Base-by-base conservation (phyloP, 2,888 invertebrate species). In the Andricus quercusramuli region DNA sequence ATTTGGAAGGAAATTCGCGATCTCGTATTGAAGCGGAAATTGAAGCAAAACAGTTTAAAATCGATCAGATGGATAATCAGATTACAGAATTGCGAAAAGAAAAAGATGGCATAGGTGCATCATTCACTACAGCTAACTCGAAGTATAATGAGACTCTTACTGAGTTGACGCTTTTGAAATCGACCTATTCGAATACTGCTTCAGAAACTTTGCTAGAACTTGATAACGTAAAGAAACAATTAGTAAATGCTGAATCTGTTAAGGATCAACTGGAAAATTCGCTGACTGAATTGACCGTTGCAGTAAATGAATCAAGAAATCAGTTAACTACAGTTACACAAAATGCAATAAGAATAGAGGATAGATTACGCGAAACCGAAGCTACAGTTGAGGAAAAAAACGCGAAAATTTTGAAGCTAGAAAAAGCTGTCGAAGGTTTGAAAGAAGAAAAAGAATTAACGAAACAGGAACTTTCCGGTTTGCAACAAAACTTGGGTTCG, bases 401-500 rank as follows among this genome's bases (percentile, higher is more conserved):
- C 44, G 81, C 80, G 62, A 81, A 86, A 66, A 86, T 86, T 65
- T 80, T 82, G 0, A 82, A 87, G 68, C 80, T 90, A 79, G 94
- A 93, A 85, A 93, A 93, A 86, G 93, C 93, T 86, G 92, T 94
- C 82, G 90, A 92, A 6, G 85, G 93, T 76, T 89, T 94, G 20
- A 94, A 93, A 90, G 93, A 93, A 67, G 93, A 80, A 29, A 79
- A 67, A 47, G 79, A 83, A 29, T 41, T 17, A 15, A 22, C 78
- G 13, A 79, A 81, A 64, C 82, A 83, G 56, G 70, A 84, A 37
- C 78, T 85, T 32, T 64, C 78, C 29, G 29, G 32, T 2, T 83
- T 94, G 84, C 93, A 94, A 68, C 94, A 94, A 80, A 93, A 93
- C 88, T 86, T 94, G 65, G 93, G 93, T 78, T 93, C 93, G 87